Conservation (phyloP, 2,113 vertebrate genomes). For the pig (Sus scrofa) region T2T-Sscrofa CM000821.6:13018501-13019000, state of each 20-base stretch:
- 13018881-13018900: background rate
- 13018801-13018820: background rate
- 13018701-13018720: background rate
- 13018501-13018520: background rate
- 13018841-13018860: background rate
- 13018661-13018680: background rate
- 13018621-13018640: background rate
- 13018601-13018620: background rate
- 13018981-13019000: background rate
- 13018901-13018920: background rate
- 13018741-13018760: background rate
- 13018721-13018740: background rate
- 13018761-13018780: background rate
- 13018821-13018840: too few relatives aligned
- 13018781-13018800: background rate
- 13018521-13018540: background rate
- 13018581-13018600: background rate
- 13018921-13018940: background rate
- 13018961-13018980: too few relatives aligned
- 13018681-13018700: background rate
- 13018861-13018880: background rate
- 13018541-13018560: background rate
- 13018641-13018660: background rate
- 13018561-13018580: background rate
- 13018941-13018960: accelerated